These are phyloP conservation scores for Nezara viridula DNA, from an alignment of 2,888 invertebrate genomes.

Conservation along the genomic window DNA sequence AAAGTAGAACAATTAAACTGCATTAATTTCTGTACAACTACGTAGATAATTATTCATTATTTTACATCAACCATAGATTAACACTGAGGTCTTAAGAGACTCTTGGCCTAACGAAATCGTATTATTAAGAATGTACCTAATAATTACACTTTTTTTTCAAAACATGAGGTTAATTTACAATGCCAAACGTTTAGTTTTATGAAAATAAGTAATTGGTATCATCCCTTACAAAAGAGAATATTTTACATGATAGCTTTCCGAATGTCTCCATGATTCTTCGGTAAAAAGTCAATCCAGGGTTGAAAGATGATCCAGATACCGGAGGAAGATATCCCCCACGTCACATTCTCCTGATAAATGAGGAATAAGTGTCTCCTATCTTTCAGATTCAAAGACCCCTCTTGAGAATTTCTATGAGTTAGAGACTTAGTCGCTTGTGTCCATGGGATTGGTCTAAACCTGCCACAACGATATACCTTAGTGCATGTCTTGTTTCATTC, in stretches of 20 bases:
- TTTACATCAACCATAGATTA: too few species aligned
- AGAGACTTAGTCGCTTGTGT: background rate
- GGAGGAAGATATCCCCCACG: background rate
- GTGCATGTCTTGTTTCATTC: background rate
- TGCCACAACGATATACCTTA: background rate
- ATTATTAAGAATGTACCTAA: too few species aligned
- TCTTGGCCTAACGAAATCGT: too few species aligned
- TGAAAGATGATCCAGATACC: background rate
- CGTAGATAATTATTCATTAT: too few species aligned
- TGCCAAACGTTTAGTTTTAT: too few species aligned
- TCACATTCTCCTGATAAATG: slow-evolving; percentile 16
- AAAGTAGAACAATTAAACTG: too few species aligned
- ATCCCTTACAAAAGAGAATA: background rate
- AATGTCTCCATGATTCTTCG: background rate
- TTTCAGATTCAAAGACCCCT: background rate
- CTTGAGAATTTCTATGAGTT: background rate
- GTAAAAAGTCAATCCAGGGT: background rate
- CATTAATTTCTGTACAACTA: too few species aligned
- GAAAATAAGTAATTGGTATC: too few species aligned
- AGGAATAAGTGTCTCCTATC: background rate
- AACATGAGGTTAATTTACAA: too few species aligned
- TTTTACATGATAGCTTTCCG: background rate
- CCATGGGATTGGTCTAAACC: background rate
- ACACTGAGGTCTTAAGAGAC: too few species aligned
- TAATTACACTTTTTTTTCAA: too few species aligned